Evolutionary conservation across 2,797 vertebrate genomes (phyloP).

Genomic region (Naso thynnoides): DNA sequence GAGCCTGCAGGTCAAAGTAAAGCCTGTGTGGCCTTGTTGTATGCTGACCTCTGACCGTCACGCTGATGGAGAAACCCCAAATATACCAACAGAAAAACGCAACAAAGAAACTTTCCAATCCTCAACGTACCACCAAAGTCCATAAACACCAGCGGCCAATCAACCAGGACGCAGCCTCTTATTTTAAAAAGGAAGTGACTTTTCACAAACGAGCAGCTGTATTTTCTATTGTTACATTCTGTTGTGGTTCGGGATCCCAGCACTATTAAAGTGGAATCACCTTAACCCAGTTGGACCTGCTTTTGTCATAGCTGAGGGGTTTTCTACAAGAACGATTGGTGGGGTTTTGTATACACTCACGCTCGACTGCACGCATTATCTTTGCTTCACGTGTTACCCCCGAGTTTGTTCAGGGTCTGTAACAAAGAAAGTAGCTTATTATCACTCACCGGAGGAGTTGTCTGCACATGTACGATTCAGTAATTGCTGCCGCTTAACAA

Average conservation of each 20-base stretch:
- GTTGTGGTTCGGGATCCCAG: conserved; percentile 61
- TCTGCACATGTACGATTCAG: conserved; percentile 81
- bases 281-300: conserved; percentile 75
- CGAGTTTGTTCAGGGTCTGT: conserved; percentile 81
- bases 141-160: conserved; percentile 49
- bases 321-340: conserved; percentile 74
- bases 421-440: conserved; percentile 86
- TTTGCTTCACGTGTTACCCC: conserved; percentile 73
- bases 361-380: conserved; percentile 77
- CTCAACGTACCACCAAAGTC: conserved; percentile 45
- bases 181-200: conserved; percentile 66
- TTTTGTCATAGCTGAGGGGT: conserved; percentile 74
- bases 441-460: conserved; percentile 81
- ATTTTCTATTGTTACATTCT: conserved; percentile 58
- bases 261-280: conserved; percentile 74
- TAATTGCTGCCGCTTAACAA: conserved; percentile 81
- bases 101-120: conserved; percentile 57
- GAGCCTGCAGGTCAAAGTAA: conserved; percentile 50
- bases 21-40: conserved; percentile 59
- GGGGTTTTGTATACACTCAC: conserved; percentile 78
- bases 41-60: conserved; percentile 70
- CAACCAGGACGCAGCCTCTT: conserved; percentile 41
- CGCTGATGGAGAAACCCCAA: conserved; percentile 68
- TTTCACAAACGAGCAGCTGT: conserved; percentile 59
- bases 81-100: conserved; percentile 66